Percentiles rank a stretch among this genome's conserved stretches.
phyloP scores from a whole-genome alignment of 2,113 vertebrate genomes.

The Sphyrna mokarran region DNA sequence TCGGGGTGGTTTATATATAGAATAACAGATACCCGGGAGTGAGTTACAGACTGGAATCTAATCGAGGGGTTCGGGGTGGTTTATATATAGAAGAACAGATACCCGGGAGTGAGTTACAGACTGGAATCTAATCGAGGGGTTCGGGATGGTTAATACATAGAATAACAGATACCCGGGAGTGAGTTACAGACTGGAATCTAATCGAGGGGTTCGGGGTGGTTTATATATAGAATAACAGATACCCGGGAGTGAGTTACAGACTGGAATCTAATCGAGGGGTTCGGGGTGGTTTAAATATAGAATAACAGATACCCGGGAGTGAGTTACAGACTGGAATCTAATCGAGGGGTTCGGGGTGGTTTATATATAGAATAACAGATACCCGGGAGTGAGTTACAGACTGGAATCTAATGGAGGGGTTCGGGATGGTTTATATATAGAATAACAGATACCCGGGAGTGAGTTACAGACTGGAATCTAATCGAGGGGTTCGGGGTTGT shows the following conservation, averaged over 20 bases:
- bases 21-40: background rate
- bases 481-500: background rate
- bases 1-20: background rate
- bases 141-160: background rate
- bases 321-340: background rate
- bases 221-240: background rate
- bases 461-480: background rate
- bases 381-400: too few species aligned
- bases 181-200: background rate
- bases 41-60: background rate
- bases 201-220: background rate
- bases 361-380: background rate
- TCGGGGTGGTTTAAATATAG: background rate
- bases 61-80: background rate
- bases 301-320: background rate
- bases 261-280: background rate
- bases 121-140: background rate
- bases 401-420: too few species aligned
- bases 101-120: background rate
- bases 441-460: background rate
- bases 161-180: background rate
- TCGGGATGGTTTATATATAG: background rate
- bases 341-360: background rate
- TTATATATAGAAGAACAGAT: background rate
- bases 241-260: background rate